Base-by-base conservation (phyloP, 2,888 invertebrate genomes). In the Platypus cylindrus region DNA sequence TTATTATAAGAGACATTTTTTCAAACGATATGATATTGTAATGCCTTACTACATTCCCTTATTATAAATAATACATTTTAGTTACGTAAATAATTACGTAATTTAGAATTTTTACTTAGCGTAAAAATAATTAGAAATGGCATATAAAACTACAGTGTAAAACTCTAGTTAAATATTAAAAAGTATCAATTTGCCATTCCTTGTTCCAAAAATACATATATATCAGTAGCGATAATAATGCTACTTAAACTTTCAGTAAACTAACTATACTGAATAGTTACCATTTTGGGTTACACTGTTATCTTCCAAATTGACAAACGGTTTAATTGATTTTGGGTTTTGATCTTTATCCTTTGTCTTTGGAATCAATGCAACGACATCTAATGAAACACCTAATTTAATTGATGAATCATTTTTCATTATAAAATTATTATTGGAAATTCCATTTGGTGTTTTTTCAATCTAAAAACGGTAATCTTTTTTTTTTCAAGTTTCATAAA, bases 381-480 rank as follows among this genome's bases (percentile, higher is more conserved):
- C 62, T 35, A 63, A 44, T 53, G 71, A 70, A 0, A 72, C 65
- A 45, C 69, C 63, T 55, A 58, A 68, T 62, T 47, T 71, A 48
- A 37, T 62, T 58, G 20, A 67, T 59, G 7, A 62, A 58, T 71
- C 15, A 59, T 64, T 2, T 36, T 53, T 53, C n/a, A 48, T 41
- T 34, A 54, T 53, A 45, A 54, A 55, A 43, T 55, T 56, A 44
- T 55, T 53, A 38, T 58, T 55, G 36, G 49, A n/a, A n/a, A n/a
- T 44, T 32, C 41, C n/a, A n/a, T n/a, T n/a, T n/a, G n/a, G n/a
- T n/a, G n/a, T n/a, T n/a, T n/a, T n/a, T n/a, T n/a, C n/a, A n/a
- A n/a, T n/a, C n/a, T n/a, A n/a, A n/a, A 56, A 62, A 41, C 24
- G 36, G 38, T 16, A n/a, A 16, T 14, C 14, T 16, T 12, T 9